Base-by-base conservation (phyloP, 30 jellyfish, hydroid and myxozoan species). In the Hydractinia echinata region DNA sequence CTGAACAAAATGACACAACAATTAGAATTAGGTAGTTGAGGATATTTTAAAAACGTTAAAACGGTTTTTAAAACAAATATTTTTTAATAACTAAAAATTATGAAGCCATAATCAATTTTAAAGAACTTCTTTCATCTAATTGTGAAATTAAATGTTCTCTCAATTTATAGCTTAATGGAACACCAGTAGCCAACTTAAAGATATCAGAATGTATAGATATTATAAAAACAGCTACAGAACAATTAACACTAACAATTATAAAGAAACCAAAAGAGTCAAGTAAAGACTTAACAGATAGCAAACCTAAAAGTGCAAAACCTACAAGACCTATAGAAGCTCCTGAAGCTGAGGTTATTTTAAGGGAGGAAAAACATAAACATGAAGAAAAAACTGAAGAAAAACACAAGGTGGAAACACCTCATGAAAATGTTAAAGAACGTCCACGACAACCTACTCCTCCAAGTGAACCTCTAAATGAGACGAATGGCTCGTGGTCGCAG, bases 171-270 rank as follows among this genome's bases (percentile, higher is more conserved):
- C 83, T 91, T 69, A 91, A 91, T 76, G 92, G 91, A 5, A 82
- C 90, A 39, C 83, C 88, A 10, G 73, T 91, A 69, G 96, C 86
- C 53, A 87, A 91, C 49, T 82, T 91, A 61, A 83, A 83, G 70
- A 69, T 91, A 39, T 66, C 86, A 61, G 98, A 91, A 66, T 95
- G 96, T 61, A 91, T 91, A 14, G 96, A 91, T n/a, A 73, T 91
- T 11, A 94, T 91, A 4, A 55, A 82, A 15, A 80, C 76, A 55
- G 83, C 98, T 0, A 61, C 96, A 5, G 92, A 79, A 18, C 86
- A 78, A 66, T 76, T 91, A 4, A 73, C 96, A 6, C 54, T 91
- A 76, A 72, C 87, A 66, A 68, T 91, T 4, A 61, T 72, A 20
- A 84, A 84, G 89, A 66, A 85, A 88, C 81, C 97, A 82, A 16